Evolutionary conservation across 2,797 vertebrate genomes (phyloP), one percentile per base, ranked within the genome.

Genomic region (Sebastolobus alascanus): DNA sequence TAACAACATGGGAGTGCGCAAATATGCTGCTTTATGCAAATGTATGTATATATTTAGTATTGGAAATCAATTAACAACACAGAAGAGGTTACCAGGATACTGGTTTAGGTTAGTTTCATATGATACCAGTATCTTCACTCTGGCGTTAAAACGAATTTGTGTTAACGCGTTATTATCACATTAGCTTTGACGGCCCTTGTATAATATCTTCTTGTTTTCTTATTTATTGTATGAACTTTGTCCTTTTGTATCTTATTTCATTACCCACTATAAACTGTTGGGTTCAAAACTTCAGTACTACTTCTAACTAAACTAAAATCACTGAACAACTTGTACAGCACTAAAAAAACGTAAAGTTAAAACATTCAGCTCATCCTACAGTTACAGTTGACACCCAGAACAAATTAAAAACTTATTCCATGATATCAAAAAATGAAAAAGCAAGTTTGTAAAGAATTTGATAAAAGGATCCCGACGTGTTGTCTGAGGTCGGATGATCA

Each of bases 401-500:
- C 18, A 55, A n/a, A n/a, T n/a, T n/a, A 50, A 46, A 46, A 63
- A 8, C 2, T 0, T 20, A 38, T 14, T 25, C 8, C 10, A 11
- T 13, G 16, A 61, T 22, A 13, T 11, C 8, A 12, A 6, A 31
- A 70, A 40, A 68, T 22, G 0, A 33, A 59, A 33, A 50, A 58
- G 5, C 2, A 7, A 29, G 63, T 22, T 54, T 9, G 20, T 38
- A 12, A 56, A 27, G n/a, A 20, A 27, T 68, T 6, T 63, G 20
- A 63, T 55, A 13, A 65, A 80, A 84, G 33, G 6, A 46, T 74
- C 12, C 27, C 61, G 64, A 73, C 46, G 33, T 18, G 27, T 18
- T 56, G 35, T 67, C 43, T 14, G 54, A 79, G 76, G 60, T 84
- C 69, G 77, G 65, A 61, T 65, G 20, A 84, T 79, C 80, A 87